A percentile compares a stretch with the other conserved stretches of the same genome.
These are phyloP conservation scores for Drosophila orosa DNA, from an alignment of 1,140 invertebrate genomes.

Conservation along the genomic window DNA sequence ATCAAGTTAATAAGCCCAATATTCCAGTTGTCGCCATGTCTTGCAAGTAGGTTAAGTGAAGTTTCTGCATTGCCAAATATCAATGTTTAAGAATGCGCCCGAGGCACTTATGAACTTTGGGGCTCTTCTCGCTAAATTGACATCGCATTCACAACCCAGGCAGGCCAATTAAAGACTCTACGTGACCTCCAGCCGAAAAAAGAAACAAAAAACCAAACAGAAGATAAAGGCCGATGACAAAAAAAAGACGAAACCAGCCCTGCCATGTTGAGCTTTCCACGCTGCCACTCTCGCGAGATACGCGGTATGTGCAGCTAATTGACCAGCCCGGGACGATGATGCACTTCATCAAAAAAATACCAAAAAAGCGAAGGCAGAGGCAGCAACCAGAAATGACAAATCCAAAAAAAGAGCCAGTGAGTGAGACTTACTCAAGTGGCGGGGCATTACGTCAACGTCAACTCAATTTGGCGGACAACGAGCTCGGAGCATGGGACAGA, in stretches of 20 bases:
- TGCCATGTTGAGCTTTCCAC: conserved; percentile 63
- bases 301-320: conserved; percentile 75
- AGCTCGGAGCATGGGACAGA: conserved; percentile 65
- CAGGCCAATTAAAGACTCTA: conserved; percentile 69
- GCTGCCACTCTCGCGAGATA: conserved; percentile 49
- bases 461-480: conserved; percentile 77
- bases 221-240: conserved; percentile 28
- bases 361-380: conserved; percentile 31
- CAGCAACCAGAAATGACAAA: conserved; percentile 38
- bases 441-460: conserved; percentile 79
- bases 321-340: conserved; percentile 64
- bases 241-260: conserved; percentile 44
- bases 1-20: not conserved
- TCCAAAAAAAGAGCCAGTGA: conserved; percentile 45
- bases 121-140: conserved; percentile 55
- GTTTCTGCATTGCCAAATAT: conserved; percentile 28
- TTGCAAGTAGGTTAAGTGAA: conserved; percentile 24
- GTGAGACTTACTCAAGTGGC: conserved; percentile 74
- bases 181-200: conserved; percentile 44
- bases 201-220: conserved; percentile 7
- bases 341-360: conserved; percentile 62
- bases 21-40: conserved; percentile 7
- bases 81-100: conserved; percentile 32
- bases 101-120: conserved; percentile 54
- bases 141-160: conserved; percentile 40